Percentiles rank a stretch among this genome's conserved stretches.
Evolutionary conservation across 2,797 vertebrate genomes (phyloP).

Genomic region (Etheostoma nigrum): DNA sequence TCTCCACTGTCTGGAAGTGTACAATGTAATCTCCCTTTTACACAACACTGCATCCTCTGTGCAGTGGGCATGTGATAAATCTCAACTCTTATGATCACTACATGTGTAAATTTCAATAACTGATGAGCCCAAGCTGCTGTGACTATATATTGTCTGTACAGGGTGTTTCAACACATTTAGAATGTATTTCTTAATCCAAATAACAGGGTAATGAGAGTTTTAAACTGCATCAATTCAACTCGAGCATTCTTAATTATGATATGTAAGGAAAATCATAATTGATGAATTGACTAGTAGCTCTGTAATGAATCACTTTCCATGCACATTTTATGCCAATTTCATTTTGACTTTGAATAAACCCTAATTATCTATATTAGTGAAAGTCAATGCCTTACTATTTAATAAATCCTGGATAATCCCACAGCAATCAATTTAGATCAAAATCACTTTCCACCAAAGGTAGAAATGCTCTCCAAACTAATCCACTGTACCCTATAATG

Average conservation of each 20-base stretch:
- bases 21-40: neutral
- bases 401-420: conserved; percentile 93
- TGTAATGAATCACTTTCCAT: conserved; percentile 84
- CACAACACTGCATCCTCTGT: neutral
- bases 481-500: conserved; percentile 82
- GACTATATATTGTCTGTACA: conserved; percentile 30
- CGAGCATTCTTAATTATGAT: conserved; percentile 83
- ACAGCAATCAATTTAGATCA: conserved; percentile 94
- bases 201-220: conserved; percentile 77
- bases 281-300: conserved; percentile 80
- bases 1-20: neutral
- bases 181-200: conserved; percentile 80
- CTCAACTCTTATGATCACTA: conserved; percentile 16
- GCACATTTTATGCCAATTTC: conserved; percentile 86
- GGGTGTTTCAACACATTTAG: conserved; percentile 47
- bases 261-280: conserved; percentile 82
- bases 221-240: conserved; percentile 77
- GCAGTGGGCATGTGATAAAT: neutral
- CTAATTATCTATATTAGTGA: conserved; percentile 91
- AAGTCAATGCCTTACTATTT: conserved; percentile 94
- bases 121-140: conserved; percentile 44
- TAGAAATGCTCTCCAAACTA: conserved; percentile 86
- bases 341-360: conserved; percentile 87
- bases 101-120: conserved; percentile 22
- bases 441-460: conserved; percentile 88